Conservation (phyloP, 2,797 vertebrate species). For the Myoxocephalus aenaeus region DNA sequence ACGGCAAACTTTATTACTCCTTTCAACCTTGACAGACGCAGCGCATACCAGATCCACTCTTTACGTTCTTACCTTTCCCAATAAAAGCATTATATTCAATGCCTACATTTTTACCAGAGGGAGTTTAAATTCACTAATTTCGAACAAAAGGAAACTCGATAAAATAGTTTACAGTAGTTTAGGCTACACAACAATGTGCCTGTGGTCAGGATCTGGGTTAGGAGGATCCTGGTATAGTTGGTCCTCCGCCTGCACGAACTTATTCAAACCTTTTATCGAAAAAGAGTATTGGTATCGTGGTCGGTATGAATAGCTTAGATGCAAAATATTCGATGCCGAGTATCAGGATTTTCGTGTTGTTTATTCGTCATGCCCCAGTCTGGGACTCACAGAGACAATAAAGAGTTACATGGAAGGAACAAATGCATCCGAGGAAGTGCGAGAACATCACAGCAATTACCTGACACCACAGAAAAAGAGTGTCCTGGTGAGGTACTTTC, state of each 20-base stretch:
- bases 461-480: not conserved
- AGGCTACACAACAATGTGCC: not conserved
- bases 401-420: not conserved
- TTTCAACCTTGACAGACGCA: not conserved
- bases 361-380: not conserved
- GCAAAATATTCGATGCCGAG: not conserved
- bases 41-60: not conserved
- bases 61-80: not conserved
- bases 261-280: not conserved
- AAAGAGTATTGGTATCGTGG: not conserved
- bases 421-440: not conserved
- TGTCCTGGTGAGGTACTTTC: not conserved
- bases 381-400: constrained; percentile 29
- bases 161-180: too few species aligned
- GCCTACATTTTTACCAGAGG: not conserved
- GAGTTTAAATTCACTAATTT: not conserved
- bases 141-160: not conserved
- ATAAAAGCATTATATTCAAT: not conserved
- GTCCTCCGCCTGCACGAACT: not conserved
- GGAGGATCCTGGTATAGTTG: not conserved
- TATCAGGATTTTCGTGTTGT: not conserved
- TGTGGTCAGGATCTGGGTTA: not conserved
- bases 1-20: not conserved
- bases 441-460: not conserved
- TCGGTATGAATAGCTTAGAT: not conserved